A percentile compares a stretch with the other conserved stretches of the same genome.
Evolutionary conservation across 2,888 invertebrate genomes (phyloP).

Genomic region (Icerya purchasi): DNA sequence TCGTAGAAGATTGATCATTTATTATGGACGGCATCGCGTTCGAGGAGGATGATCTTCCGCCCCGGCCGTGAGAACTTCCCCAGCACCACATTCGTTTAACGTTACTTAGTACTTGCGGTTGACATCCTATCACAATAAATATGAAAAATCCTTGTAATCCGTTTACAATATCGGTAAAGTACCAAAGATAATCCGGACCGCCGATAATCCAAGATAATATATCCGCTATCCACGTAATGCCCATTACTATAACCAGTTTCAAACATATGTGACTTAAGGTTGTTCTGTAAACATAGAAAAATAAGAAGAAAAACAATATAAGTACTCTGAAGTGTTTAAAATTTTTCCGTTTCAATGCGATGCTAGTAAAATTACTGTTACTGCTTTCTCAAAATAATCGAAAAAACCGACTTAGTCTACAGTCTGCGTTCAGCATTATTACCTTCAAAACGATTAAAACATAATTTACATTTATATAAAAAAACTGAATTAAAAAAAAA

Average conservation of each 20-base stretch:
- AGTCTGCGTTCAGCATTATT: too few relatives aligned
- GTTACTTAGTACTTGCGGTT: constrained; percentile 56
- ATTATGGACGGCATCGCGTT: constrained; percentile 65
- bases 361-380: neutral
- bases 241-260: constrained; percentile 66
- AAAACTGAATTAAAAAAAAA: too few relatives aligned
- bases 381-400: too few relatives aligned
- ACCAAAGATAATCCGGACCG: constrained; percentile 61
- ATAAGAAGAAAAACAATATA: constrained; percentile 12
- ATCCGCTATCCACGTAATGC: constrained; percentile 54
- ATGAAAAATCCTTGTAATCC: constrained; percentile 72
- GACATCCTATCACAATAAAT: constrained; percentile 71
- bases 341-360: too few relatives aligned
- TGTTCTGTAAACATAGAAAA: constrained; percentile 40
- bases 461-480: too few relatives aligned
- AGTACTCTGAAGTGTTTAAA: too few relatives aligned
- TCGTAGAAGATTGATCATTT: constrained; percentile 27
- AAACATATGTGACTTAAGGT: constrained; percentile 64
- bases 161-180: constrained; percentile 62
- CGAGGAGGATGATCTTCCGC: constrained; percentile 42
- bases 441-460: too few relatives aligned
- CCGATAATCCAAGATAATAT: constrained; percentile 65
- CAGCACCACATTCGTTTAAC: constrained; percentile 42
- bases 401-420: too few relatives aligned
- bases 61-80: constrained; percentile 31